Evolutionary conservation across 1,140 invertebrate genomes (phyloP).

Genomic region (Asobara japonica): DNA sequence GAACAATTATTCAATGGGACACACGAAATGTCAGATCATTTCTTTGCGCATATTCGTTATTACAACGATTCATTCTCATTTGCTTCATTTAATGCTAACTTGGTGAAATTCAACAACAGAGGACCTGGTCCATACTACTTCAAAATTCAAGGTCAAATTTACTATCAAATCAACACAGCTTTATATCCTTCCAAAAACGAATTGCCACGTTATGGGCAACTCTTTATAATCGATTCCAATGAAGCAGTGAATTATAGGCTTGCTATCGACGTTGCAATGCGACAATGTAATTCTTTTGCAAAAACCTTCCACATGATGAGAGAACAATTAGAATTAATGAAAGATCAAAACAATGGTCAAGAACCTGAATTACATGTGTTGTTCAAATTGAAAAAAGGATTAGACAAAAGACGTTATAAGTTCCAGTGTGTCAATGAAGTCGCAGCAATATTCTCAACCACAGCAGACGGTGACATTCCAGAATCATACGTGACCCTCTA

Average conservation of each 20-base stretch:
- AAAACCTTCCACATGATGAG: constrained; percentile 14
- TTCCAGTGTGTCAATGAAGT: neutral
- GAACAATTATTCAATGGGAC: neutral
- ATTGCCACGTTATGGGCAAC: constrained; percentile 17
- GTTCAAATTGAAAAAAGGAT: neutral
- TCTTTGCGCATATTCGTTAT: neutral
- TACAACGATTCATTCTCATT: constrained; percentile 9
- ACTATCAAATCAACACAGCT: too few species aligned
- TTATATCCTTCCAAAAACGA: neutral
- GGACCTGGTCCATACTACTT: neutral
- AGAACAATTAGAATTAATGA: too few species aligned
- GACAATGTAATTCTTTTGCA: neutral
- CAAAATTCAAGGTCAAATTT: too few species aligned
- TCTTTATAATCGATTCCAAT: constrained; percentile 17
- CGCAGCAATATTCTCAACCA: neutral
- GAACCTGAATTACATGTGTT: too few species aligned
- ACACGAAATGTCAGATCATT: neutral
- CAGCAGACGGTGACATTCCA: constrained; percentile 5
- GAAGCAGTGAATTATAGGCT: neutral
- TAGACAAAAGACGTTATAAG: neutral
- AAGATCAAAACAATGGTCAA: too few species aligned
- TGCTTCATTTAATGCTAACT: constrained; percentile 18
- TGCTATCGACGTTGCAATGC: neutral
- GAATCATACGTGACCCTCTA: neutral
- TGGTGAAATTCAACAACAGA: neutral